Base-by-base conservation (phyloP, 2,888 invertebrate genomes). In the Pachycephus smyrnensis region DNA sequence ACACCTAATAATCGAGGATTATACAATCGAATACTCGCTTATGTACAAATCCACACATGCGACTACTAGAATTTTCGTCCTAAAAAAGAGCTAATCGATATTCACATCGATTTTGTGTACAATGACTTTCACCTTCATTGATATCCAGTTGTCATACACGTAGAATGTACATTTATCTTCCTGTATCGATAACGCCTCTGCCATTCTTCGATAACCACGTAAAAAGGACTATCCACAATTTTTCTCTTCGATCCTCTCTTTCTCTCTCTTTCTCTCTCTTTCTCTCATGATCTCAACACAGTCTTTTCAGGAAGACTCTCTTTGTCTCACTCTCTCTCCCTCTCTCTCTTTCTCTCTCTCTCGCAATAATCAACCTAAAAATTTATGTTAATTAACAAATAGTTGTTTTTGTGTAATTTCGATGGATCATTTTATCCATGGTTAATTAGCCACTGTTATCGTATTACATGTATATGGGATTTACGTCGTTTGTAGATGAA, bases 401-500 rank as follows among this genome's bases (percentile, higher is more conserved):
- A 15, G 15, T 23, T 55, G 40, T 55, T 55, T 23, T 55, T 55
- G 40, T 55, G 40, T 55, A 55, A 55, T 55, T 55, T 55, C 9
- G 23, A 55, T 23, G 40, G 23, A 55, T 23, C 23, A 55, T 55
- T 4, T 55, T 55, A 23, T 55, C 40, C 40, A 6, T 23, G 40
- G 23, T 55, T 55, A 23, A 55, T 23, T 9, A 23, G 32, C 74
- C 32, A 74, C 77, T 73, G 71, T 40, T 37, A 73, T 73, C 74
- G 36, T 84, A 76, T 80, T 81, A 81, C 80, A 55, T 55, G 40
- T 78, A 78, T 75, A 75, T 78, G 75, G 71, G 83, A 85, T 86
- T 85, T 85, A 82, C 82, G 83, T 89, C 84, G 91, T 92, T 90
- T 93, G 92, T 94, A 96, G 96, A 95, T 96, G 93, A 96, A 95